Base-by-base conservation (phyloP, 2,888 invertebrate species). In the Cerastis leucographa region DNA sequence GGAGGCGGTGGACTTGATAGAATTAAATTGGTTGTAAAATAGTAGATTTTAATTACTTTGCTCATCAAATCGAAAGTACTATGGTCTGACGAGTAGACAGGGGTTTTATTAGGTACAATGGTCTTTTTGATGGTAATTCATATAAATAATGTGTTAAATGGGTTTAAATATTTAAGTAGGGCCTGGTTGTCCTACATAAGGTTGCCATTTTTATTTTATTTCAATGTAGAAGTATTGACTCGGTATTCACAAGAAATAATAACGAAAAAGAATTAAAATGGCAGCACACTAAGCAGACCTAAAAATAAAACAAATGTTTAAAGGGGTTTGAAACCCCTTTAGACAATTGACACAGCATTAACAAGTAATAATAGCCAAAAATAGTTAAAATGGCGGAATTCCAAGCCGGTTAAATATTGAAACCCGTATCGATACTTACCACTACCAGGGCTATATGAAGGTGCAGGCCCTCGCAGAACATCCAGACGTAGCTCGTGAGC, bases 401-500 rank as follows among this genome's bases (percentile, higher is more conserved):
- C 0, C 9, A 22, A 51, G 8, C 22, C 9, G 51, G 2, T 11
- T 51, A 22, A 22, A n/a, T 11, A 51, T n/a, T n/a, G 11, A n/a
- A 51, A 5, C 9, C 14, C 5, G 17, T 4, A 22, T 65, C 25
- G 25, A 12, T 74, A 94, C 96, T 94, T 92, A 97, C 98, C 88
- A 98, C 97, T 17, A 98, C 98, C 1, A 98, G 95, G 0, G 98
- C 97, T 29, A 98, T 97, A 92, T 98, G 98, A 14, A 98, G 94
- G 90, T 98, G 98, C 2, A 98, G 94, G 0, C 98, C 98, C 91
- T 98, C 98, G 90, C 98, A 98, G 91, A 98, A 98, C 98, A 98
- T 98, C 98, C 98, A 98, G 91, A 98, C 97, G 93, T 98, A 98
- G 92, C 98, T 98, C 66, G 98, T 97, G 67, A 98, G 95, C 97